Evolutionary conservation across 2,888 invertebrate genomes (phyloP).

Genomic region (Drosophila melanosoma): DNA sequence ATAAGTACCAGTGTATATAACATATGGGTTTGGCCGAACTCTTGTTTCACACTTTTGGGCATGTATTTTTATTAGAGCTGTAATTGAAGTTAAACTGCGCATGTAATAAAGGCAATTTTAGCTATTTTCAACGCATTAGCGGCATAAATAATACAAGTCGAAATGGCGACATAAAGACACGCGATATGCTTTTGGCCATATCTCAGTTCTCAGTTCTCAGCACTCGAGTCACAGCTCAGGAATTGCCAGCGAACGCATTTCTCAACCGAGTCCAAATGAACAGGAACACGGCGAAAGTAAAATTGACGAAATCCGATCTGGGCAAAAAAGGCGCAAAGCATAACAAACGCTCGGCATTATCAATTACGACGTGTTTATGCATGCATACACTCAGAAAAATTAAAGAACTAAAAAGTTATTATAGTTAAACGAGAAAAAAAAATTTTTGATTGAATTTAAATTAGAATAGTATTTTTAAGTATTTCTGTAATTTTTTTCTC

Average conservation of each 20-base stretch:
- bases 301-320: conserved; percentile 67
- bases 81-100: conserved; percentile 82
- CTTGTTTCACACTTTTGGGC: conserved; percentile 41
- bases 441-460: neutral
- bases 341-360: conserved; percentile 37
- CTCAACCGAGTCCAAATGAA: conserved; percentile 37
- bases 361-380: conserved; percentile 35
- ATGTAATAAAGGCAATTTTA: conserved; percentile 82
- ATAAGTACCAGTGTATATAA: conserved; percentile 1
- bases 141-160: conserved; percentile 75
- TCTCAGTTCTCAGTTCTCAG: conserved; percentile 38
- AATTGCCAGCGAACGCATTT: conserved; percentile 25
- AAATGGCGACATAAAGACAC: conserved; percentile 65
- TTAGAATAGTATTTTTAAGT: neutral
- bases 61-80: conserved; percentile 70
- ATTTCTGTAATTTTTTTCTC: neutral
- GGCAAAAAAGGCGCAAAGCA: conserved; percentile 42
- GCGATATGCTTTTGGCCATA: conserved; percentile 52
- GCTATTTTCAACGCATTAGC: conserved; percentile 80
- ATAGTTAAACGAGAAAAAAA: neutral
- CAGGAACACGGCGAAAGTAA: conserved; percentile 38
- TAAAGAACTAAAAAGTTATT: neutral
- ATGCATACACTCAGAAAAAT: neutral
- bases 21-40: conserved; percentile 20
- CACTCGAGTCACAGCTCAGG: neutral